A percentile compares a stretch with the other conserved stretches of the same genome.
Conservation (phyloP, 2,888 invertebrate genomes). For the Orgyia antiqua region DNA sequence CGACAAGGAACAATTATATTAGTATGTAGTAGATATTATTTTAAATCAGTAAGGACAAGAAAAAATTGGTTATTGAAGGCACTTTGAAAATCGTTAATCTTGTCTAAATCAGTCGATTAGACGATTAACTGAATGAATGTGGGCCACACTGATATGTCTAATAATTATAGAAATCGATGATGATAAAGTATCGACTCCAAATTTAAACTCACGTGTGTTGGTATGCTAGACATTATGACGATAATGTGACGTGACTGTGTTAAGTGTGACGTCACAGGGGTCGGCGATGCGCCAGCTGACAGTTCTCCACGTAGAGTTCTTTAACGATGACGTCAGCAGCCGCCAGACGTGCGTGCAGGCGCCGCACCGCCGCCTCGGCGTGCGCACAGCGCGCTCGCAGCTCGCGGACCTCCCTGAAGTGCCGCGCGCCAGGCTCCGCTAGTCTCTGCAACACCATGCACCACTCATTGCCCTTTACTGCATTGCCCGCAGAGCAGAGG, state of each 20-base stretch:
- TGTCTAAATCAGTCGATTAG: background rate
- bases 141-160: too few relatives aligned
- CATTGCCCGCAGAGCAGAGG: background rate
- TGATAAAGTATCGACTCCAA: too few relatives aligned
- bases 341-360: conserved; percentile 80
- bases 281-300: conserved; percentile 75
- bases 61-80: conserved; percentile 13
- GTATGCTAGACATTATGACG: too few relatives aligned
- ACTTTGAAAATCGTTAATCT: conserved; percentile 9
- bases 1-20: background rate
- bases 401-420: conserved; percentile 46
- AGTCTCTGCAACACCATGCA: background rate
- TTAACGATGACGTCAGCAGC: conserved; percentile 87
- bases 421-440: background rate
- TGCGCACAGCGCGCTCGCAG: conserved; percentile 70
- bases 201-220: too few relatives aligned
- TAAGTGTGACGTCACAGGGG: conserved; percentile 28
- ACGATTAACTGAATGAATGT: too few relatives aligned
- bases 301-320: conserved; percentile 91
- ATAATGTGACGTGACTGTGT: background rate
- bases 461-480: background rate
- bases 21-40: background rate
- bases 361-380: conserved; percentile 56
- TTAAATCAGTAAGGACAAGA: background rate
- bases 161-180: too few relatives aligned